Percentiles rank a stretch among this genome's conserved stretches.
These are phyloP conservation scores for Amyelois transitella DNA, from an alignment of 1,140 invertebrate genomes.

Conservation along the genomic window DNA sequence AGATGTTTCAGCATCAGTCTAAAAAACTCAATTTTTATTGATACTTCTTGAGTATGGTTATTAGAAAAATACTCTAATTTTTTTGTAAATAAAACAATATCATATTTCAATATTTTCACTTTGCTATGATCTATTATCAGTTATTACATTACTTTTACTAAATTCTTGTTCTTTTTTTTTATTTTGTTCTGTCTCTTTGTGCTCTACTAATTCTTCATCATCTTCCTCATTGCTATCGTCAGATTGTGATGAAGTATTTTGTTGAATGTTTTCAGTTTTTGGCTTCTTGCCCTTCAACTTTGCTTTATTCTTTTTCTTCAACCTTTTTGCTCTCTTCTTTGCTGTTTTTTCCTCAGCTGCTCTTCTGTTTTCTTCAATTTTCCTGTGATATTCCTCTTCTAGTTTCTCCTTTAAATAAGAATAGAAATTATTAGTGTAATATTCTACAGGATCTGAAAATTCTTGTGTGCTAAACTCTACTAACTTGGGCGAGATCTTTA, in stretches of 20 bases:
- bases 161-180: slow-evolving; percentile 2
- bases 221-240: slow-evolving; percentile 33
- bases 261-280: slow-evolving; percentile 47
- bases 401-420: slow-evolving; percentile 79
- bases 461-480: neutral
- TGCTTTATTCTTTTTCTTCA: slow-evolving; percentile 82
- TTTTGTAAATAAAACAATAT: neutral
- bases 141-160: slow-evolving; percentile 4
- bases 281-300: slow-evolving; percentile 74
- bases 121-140: neutral
- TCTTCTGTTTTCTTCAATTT: slow-evolving; percentile 86
- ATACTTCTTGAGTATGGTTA: neutral
- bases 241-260: slow-evolving; percentile 39
- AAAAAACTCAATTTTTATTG: neutral
- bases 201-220: slow-evolving; percentile 24
- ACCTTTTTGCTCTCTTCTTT: slow-evolving; percentile 88
- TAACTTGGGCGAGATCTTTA: neutral
- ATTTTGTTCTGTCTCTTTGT: slow-evolving; percentile 18
- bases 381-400: slow-evolving; percentile 88
- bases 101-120: neutral
- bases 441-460: neutral
- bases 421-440: slow-evolving; percentile 3
- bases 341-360: slow-evolving; percentile 86
- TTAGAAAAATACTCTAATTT: neutral
- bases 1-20: neutral